Percentiles rank a stretch among this genome's conserved stretches.
Conservation (phyloP, 2,797 vertebrate species). For the Mormyrus hasselquistii region DNA sequence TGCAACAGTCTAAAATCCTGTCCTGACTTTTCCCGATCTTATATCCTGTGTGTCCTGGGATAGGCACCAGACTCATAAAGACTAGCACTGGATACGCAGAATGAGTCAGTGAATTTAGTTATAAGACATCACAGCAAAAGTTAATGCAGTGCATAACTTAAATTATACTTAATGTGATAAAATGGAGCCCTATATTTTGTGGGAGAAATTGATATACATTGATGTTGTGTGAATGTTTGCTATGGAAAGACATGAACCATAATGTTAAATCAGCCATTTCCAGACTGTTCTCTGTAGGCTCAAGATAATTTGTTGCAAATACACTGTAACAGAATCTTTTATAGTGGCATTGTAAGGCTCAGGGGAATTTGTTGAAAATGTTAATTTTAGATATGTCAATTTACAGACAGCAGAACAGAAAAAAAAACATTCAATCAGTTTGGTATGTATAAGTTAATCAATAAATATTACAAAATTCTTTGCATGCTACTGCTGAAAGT, state of each 20-base stretch:
- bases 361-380: not conserved
- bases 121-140: constrained; percentile 64
- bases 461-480: not conserved
- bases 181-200: constrained; percentile 46
- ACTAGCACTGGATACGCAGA: not conserved
- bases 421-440: not conserved
- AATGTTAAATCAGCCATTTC: not conserved
- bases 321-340: not conserved
- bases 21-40: not conserved
- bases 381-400: not conserved
- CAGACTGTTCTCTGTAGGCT: not conserved
- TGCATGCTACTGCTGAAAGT: not conserved
- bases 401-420: not conserved
- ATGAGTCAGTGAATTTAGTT: constrained; percentile 40
- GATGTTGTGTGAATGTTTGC: constrained; percentile 45
- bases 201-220: constrained; percentile 41
- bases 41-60: not conserved
- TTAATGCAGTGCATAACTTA: constrained; percentile 57
- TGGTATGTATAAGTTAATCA: not conserved
- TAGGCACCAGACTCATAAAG: not conserved
- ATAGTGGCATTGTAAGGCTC: not conserved
- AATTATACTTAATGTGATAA: constrained; percentile 62
- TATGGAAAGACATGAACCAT: constrained; percentile 21
- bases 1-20: not conserved
- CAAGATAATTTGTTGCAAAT: not conserved